A percentile compares a stretch with the other conserved stretches of the same genome.
Evolutionary conservation across 2,797 vertebrate genomes (phyloP).

Genomic region (Arrhamphus sclerolepis): DNA sequence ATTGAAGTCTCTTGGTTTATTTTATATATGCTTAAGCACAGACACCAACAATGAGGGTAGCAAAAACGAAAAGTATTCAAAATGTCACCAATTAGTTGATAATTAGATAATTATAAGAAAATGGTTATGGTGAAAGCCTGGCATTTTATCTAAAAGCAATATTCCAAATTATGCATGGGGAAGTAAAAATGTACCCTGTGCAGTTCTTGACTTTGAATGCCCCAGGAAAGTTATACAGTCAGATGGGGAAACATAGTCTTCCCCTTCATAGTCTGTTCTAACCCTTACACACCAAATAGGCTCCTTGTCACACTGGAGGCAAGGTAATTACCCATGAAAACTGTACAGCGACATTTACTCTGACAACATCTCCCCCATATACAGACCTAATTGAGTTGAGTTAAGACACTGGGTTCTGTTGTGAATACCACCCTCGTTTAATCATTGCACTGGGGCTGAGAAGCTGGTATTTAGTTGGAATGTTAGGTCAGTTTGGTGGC

Average conservation of each 20-base stretch:
- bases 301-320: conserved; percentile 31
- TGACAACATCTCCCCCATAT: conserved; percentile 52
- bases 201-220: conserved; percentile 14
- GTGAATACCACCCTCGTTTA: conserved; percentile 51
- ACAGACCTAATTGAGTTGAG: conserved; percentile 66
- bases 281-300: conserved; percentile 28
- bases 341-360: conserved; percentile 66
- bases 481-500: conserved; percentile 46
- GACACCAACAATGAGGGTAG: not conserved
- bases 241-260: conserved; percentile 23
- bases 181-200: conserved; percentile 25
- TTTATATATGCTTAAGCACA: not conserved
- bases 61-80: not conserved
- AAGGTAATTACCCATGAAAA: conserved; percentile 65
- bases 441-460: conserved; percentile 36
- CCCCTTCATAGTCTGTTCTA: conserved; percentile 1
- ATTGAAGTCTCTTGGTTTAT: not conserved
- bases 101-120: conserved; percentile 49
- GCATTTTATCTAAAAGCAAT: conserved; percentile 30
- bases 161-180: conserved; percentile 15
- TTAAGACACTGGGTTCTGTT: conserved; percentile 51
- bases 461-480: conserved; percentile 57
- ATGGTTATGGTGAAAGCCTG: conserved; percentile 14
- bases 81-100: conserved; percentile 44
- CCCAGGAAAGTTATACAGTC: conserved; percentile 24